Base-by-base conservation (phyloP, 2,797 vertebrate species). In the Chaunax sp. region DNA sequence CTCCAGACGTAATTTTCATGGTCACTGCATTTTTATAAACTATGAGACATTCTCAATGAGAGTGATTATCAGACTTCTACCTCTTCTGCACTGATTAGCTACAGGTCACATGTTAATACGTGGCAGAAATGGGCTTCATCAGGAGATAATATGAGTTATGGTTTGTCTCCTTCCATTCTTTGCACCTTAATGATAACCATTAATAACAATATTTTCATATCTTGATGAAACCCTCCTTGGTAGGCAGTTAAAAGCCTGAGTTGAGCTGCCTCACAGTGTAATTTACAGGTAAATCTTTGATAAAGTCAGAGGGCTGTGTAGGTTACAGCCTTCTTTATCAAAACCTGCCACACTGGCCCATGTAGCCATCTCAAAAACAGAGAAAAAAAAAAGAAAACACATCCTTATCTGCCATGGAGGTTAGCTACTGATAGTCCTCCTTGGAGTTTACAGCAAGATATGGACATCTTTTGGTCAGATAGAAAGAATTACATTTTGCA, bases 311-410 rank as follows among this genome's bases (percentile, higher is more conserved):
- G 14, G 6, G 45, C 6, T 25, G 8, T 37, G n/a, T n/a, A 37
- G 7, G 14, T 85, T 84, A 74, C 72, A 72, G 69, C 78, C 73
- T 80, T 83, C 26, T 26, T 22, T 16, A 13, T 59, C 16, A 19
- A 59, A 57, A 23, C 40, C 20, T 28, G 6, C 10, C 30, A 25
- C 12, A 19, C 38, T 26, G 18, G 33, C 69, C 75, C 69, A 41
- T 22, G 10, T 18, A 52, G 69, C 64, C 20, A 37, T 37, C 33
- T 26, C 10, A 40, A 26, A 35, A 47, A 22, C 2, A 23, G 10
- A 47, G 19, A 25, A 22, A 23, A 22, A 6, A 20, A 6, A 20
- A 30, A 58, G 40, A n/a, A n/a, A n/a, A n/a, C 10, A 5, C n/a
- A 15, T 16, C n/a, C 19, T 45, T 33, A 33, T 47, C 44, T 13